phyloP scores from a whole-genome alignment of 2,888 invertebrate genomes.

The Punctoribates punctum region DNA sequence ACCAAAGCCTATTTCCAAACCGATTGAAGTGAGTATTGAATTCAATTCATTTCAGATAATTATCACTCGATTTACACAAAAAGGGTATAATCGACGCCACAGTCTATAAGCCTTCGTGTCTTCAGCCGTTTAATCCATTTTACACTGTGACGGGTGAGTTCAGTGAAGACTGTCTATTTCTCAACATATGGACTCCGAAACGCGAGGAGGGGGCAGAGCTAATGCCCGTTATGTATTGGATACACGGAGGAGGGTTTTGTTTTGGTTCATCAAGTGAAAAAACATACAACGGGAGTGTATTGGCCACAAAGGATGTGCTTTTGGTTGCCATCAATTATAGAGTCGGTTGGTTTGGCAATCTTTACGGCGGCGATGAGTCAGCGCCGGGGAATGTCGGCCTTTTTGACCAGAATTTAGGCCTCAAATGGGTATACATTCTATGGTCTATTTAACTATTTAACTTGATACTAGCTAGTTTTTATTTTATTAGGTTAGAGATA shows the following conservation, averaged over 20 bases:
- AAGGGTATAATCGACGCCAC: conserved; percentile 31
- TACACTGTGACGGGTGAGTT: too few relatives aligned
- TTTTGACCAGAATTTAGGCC: not conserved
- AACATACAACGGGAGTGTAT: not conserved
- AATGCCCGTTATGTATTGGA: conserved; percentile 51
- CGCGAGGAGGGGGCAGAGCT: too few relatives aligned
- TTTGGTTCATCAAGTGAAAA: not conserved
- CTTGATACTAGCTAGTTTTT: not conserved
- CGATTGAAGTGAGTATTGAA: too few relatives aligned
- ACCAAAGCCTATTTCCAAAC: too few relatives aligned
- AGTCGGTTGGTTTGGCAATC: not conserved
- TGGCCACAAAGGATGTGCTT: not conserved
- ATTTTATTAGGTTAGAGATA: conserved; percentile 43
- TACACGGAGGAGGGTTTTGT: not conserved
- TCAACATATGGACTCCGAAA: not conserved
- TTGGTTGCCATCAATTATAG: not conserved
- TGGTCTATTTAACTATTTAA: too few relatives aligned
- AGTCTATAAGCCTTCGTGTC: too few relatives aligned
- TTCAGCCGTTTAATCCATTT: not conserved
- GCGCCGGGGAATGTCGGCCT: too few relatives aligned
- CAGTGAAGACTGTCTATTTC: not conserved
- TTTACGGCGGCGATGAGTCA: not conserved
- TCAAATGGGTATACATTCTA: not conserved
- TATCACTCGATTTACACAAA: not conserved
- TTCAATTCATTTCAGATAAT: not conserved